phyloP scores from a whole-genome alignment of 2,888 invertebrate genomes.

The Exocentrus adspersus region DNA sequence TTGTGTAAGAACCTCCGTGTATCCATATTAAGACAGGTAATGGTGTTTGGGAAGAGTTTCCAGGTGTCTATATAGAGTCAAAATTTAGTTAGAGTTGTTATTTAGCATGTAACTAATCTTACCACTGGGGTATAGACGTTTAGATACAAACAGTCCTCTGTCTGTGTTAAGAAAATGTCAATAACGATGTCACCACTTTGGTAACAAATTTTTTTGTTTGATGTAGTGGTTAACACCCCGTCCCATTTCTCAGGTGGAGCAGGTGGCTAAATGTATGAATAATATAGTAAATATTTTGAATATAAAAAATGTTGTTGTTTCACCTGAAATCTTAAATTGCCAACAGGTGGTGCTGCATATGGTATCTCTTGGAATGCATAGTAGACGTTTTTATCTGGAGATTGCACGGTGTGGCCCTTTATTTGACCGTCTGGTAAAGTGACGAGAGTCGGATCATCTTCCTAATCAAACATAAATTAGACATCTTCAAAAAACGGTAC shows the following conservation, averaged over 20 bases:
- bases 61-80: constrained; percentile 6
- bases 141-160: constrained; percentile 34
- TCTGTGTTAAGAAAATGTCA: too few species aligned
- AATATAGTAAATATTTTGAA: too few species aligned
- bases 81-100: constrained; percentile 37
- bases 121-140: constrained; percentile 36
- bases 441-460: background rate
- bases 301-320: background rate
- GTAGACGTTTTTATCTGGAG: background rate
- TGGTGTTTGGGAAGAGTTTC: background rate
- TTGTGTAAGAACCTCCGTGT: constrained; percentile 47
- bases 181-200: too few species aligned
- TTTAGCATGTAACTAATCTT: constrained; percentile 35
- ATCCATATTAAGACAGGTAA: constrained; percentile 49
- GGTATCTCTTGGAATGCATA: constrained; percentile 34
- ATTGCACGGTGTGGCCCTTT: constrained; percentile 18
- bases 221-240: constrained; percentile 34
- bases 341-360: constrained; percentile 29
- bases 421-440: constrained; percentile 20
- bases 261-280: constrained; percentile 38
- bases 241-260: constrained; percentile 17
- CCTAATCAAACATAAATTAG: too few species aligned
- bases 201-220: constrained; percentile 41
- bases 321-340: constrained; percentile 26
- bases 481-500: too few species aligned